Conservation (phyloP, 2,797 vertebrate genomes). For the Remorina albescens region DNA sequence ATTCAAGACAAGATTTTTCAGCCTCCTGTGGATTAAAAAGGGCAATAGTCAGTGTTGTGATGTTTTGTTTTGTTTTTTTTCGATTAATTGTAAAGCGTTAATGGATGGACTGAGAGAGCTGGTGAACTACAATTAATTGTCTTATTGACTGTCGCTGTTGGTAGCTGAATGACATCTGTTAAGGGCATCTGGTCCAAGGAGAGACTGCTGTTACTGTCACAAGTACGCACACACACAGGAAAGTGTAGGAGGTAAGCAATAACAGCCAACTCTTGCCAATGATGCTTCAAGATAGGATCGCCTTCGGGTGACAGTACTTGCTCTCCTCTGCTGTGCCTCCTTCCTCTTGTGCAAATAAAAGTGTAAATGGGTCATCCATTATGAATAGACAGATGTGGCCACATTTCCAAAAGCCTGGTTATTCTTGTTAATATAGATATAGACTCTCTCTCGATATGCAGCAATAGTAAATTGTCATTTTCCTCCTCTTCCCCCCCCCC, state of each 20-base stretch:
- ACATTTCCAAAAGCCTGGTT: constrained; percentile 50
- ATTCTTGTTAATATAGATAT: constrained; percentile 48
- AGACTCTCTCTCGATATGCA: constrained; percentile 40
- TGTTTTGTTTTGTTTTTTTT: constrained; percentile 20
- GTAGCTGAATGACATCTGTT: constrained; percentile 69
- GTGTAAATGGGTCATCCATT: constrained; percentile 51
- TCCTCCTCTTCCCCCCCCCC: constrained; percentile 14
- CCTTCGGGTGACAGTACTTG: constrained; percentile 32
- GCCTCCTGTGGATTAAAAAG: constrained; percentile 40
- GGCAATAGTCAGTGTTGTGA: constrained; percentile 30
- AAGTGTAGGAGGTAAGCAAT: constrained; percentile 53
- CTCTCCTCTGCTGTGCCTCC: constrained; percentile 18
- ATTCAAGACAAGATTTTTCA: constrained; percentile 4
- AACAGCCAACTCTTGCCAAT: constrained; percentile 37
- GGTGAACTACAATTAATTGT: constrained; percentile 52
- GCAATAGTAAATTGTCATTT: constrained; percentile 42
- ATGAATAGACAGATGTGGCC: constrained; percentile 50
- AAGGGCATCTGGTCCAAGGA: constrained; percentile 65
- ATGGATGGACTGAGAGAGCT: constrained; percentile 17
- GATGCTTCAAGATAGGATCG: constrained; percentile 50
- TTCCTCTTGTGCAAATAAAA: constrained; percentile 44
- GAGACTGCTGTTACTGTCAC: constrained; percentile 57
- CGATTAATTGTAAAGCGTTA: constrained; percentile 22
- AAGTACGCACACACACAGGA: constrained; percentile 35
- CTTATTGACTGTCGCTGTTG: constrained; percentile 54